Evolutionary conservation across 2,888 invertebrate genomes (phyloP).

Genomic region (Adela reaumurella): DNA sequence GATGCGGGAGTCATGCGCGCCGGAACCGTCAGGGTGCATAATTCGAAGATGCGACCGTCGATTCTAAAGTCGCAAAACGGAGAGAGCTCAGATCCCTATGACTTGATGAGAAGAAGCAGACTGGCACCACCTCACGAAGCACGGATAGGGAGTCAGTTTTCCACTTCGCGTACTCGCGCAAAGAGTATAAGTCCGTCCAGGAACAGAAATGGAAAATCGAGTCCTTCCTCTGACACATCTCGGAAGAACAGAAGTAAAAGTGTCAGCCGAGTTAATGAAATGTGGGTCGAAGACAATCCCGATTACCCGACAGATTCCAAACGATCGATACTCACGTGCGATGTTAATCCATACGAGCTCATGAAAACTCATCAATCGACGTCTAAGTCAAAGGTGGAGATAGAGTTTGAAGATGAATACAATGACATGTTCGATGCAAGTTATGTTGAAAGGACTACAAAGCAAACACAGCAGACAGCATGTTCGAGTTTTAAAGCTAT

Average conservation of each 20-base stretch:
- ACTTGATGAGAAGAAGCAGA: conserved; percentile 75
- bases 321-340: conserved; percentile 76
- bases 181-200: conserved; percentile 58
- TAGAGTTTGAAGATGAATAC: conserved; percentile 53
- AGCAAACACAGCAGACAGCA: conserved; percentile 28
- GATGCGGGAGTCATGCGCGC: conserved; percentile 48
- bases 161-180: conserved; percentile 44
- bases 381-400: conserved; percentile 45
- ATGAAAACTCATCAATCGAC: conserved; percentile 53
- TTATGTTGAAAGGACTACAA: conserved; percentile 27
- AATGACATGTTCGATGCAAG: conserved; percentile 33
- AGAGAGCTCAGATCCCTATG: conserved; percentile 67
- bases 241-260: conserved; percentile 44
- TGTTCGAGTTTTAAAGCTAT: conserved; percentile 61
- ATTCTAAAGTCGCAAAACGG: conserved; percentile 60
- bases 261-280: conserved; percentile 44
- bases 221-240: conserved; percentile 26
- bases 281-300: conserved; percentile 40
- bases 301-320: conserved; percentile 31
- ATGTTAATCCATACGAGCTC: conserved; percentile 81
- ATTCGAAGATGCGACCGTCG: conserved; percentile 58
- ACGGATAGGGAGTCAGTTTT: conserved; percentile 51
- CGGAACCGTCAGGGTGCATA: conserved; percentile 62
- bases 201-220: conserved; percentile 49
- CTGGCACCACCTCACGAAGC: conserved; percentile 62